Conservation (phyloP, 2,113 vertebrate species). For the Cyprinus carpio region DNA sequence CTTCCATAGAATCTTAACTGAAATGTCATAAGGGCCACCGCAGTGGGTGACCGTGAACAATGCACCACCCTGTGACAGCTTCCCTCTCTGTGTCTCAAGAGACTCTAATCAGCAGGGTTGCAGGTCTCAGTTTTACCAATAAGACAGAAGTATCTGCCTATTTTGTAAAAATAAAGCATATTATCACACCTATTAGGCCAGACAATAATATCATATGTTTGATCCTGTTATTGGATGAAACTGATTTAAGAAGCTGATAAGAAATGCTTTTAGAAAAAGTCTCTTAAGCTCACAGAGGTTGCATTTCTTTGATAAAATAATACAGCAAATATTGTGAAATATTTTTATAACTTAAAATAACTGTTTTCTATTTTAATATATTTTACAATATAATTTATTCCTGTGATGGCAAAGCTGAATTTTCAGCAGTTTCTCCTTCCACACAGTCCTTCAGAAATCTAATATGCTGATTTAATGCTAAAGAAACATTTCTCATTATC, state of each 20-base stretch:
- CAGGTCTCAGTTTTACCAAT: neutral
- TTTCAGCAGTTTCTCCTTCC: neutral
- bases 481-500: neutral
- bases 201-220: neutral
- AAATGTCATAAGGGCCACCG: neutral
- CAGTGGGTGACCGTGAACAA: conserved; percentile 12
- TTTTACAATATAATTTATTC: neutral
- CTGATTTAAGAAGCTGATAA: neutral
- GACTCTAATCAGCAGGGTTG: conserved; percentile 2
- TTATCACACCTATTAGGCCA: neutral
- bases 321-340: neutral
- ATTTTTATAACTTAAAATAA: neutral
- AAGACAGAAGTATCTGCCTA: neutral
- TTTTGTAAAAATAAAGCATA: neutral
- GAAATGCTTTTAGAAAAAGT: neutral
- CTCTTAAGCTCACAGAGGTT: neutral
- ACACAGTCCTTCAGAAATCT: neutral
- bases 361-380: neutral
- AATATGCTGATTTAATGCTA: neutral
- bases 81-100: neutral
- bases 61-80: conserved; percentile 6
- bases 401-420: neutral
- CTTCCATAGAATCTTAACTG: neutral
- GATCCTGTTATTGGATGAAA: neutral
- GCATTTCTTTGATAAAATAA: neutral